These are phyloP conservation scores for Lithobates sylvaticus DNA, from an alignment of 2,797 vertebrate species.

Conservation along the genomic window DNA sequence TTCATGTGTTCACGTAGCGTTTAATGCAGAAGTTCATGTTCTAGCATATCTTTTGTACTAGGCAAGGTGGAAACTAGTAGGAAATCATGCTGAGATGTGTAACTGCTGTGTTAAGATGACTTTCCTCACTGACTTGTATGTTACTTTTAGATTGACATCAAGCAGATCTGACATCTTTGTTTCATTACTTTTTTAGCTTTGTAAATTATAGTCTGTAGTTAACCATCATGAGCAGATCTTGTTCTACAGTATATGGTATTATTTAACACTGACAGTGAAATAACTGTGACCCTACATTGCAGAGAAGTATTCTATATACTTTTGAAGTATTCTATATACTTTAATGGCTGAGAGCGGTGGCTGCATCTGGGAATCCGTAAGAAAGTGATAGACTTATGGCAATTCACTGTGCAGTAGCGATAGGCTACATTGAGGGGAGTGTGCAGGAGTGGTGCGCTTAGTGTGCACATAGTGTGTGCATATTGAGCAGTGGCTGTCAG, in stretches of 20 bases:
- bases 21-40: conserved; percentile 23
- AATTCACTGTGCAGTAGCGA: no score
- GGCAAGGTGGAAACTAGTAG: not conserved
- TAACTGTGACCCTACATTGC: not conserved
- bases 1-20: conserved; percentile 24
- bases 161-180: not conserved
- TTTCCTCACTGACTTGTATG: conserved; percentile 6
- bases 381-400: no score
- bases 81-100: conserved; percentile 5
- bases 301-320: no score
- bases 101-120: not conserved
- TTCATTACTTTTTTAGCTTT: conserved; percentile 8
- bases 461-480: no score
- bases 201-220: not conserved
- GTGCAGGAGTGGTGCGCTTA: no score
- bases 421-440: no score
- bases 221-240: not conserved
- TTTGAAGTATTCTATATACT: no score
- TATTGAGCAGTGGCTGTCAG: no score
- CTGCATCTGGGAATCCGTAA: no score
- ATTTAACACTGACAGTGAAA: conserved; percentile 4
- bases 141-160: conserved; percentile 8
- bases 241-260: not conserved
- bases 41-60: conserved; percentile 13
- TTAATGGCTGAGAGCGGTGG: no score